Percentiles rank a stretch among this genome's conserved stretches.
phyloP scores from a whole-genome alignment of 2,113 vertebrate species.

The Dunckerocampus dactyliophorus region DNA sequence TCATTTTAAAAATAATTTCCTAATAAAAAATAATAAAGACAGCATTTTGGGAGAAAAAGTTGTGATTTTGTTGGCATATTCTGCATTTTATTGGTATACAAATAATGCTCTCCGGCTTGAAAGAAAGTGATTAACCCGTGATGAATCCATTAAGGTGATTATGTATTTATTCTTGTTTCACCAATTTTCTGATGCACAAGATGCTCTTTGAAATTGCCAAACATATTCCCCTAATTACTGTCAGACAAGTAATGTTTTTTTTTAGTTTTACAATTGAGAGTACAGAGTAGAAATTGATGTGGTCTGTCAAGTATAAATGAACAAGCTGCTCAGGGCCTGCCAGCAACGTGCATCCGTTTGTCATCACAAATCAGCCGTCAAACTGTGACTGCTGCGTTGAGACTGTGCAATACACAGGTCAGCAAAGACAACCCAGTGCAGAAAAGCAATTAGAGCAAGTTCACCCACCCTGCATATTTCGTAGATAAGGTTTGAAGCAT shows the following conservation, averaged over 20 bases:
- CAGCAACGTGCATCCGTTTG: slow-evolving; percentile 5
- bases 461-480: slow-evolving; percentile 10
- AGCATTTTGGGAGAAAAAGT: too few relatives aligned
- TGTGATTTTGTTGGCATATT: too few relatives aligned
- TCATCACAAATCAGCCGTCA: slow-evolving; percentile 12
- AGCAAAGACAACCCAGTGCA: slow-evolving; percentile 38
- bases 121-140: background rate
- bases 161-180: background rate
- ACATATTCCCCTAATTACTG: background rate
- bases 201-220: slow-evolving; percentile 4
- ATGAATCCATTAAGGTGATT: background rate
- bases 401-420: slow-evolving; percentile 18
- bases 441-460: slow-evolving; percentile 20
- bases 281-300: background rate
- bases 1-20: too few relatives aligned
- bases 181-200: background rate
- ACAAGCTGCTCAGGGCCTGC: background rate
- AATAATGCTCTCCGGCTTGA: too few relatives aligned
- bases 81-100: too few relatives aligned
- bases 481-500: slow-evolving; percentile 8
- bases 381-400: slow-evolving; percentile 10
- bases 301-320: background rate
- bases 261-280: background rate
- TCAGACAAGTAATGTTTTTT: background rate
- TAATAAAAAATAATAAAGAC: too few relatives aligned